Percentiles rank a stretch among this genome's conserved stretches.
phyloP scores from a whole-genome alignment of 2,113 vertebrate species.

The Butastur rufipennis region DNA sequence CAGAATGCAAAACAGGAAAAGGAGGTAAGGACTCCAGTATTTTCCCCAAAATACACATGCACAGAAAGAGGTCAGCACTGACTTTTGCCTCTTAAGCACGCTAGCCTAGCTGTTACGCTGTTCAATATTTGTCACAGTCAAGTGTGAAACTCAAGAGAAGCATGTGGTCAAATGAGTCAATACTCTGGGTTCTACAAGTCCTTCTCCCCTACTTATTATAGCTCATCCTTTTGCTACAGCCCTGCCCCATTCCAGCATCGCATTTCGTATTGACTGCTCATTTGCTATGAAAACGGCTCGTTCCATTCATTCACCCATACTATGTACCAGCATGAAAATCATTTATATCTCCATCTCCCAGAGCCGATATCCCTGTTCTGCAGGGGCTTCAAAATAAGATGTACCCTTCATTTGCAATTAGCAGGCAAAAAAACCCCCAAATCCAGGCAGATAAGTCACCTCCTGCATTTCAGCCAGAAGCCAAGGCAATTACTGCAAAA shows the following conservation, averaged over 20 bases:
- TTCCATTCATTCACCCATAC: background rate
- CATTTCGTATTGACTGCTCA: background rate
- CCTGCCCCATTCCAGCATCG: background rate
- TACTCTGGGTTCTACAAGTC: background rate
- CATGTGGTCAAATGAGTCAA: background rate
- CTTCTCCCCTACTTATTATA: background rate
- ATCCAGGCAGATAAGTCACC: background rate
- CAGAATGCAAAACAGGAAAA: background rate
- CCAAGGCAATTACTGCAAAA: background rate
- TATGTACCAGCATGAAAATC: background rate
- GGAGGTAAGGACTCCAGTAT: background rate
- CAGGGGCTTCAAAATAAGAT: background rate
- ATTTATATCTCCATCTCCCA: background rate
- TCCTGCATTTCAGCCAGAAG: background rate
- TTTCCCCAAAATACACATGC: background rate
- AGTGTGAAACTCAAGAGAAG: background rate
- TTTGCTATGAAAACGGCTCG: background rate
- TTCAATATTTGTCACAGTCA: background rate
- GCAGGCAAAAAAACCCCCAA: accelerated
- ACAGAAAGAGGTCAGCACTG: background rate
- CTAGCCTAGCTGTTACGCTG: background rate
- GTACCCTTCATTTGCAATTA: background rate
- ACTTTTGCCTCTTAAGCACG: background rate
- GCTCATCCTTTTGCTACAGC: background rate
- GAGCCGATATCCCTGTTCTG: background rate